These are phyloP conservation scores for Stegastes partitus DNA, from an alignment of 2,113 vertebrate genomes.

Conservation along the genomic window DNA sequence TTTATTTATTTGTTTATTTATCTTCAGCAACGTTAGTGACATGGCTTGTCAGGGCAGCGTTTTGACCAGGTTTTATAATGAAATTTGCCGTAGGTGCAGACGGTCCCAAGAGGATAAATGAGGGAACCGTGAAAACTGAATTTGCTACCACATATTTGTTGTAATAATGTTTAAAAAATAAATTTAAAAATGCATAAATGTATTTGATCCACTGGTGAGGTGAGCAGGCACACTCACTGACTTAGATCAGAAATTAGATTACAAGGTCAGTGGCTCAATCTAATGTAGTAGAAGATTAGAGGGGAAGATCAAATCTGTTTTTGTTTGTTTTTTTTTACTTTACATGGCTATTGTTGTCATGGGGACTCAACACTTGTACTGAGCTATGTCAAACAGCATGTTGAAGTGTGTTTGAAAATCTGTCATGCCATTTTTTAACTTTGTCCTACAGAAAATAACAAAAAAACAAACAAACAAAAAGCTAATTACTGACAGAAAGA, in stretches of 20 bases:
- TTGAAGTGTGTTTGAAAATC: slow-evolving; percentile 29
- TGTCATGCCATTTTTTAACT: slow-evolving; percentile 30
- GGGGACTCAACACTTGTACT: slow-evolving; percentile 53
- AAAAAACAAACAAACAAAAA: neutral
- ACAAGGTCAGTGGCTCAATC: slow-evolving; percentile 64
- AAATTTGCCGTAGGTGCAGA: slow-evolving; percentile 11
- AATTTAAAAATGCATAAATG: slow-evolving; percentile 35
- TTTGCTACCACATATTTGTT: slow-evolving; percentile 35
- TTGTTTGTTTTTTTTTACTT: slow-evolving; percentile 29
- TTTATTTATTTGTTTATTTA: slow-evolving; percentile 8
- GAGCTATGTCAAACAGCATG: slow-evolving; percentile 46
- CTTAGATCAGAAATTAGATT: slow-evolving; percentile 69
- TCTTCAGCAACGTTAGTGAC: neutral
- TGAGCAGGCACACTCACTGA: slow-evolving; percentile 51
- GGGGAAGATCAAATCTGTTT: slow-evolving; percentile 52
- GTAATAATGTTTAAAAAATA: slow-evolving; percentile 4
- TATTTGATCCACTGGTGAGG: slow-evolving; percentile 50
- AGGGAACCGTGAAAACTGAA: slow-evolving; percentile 30
- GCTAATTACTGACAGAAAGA: neutral
- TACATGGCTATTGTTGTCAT: slow-evolving; percentile 65
- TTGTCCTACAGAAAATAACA: neutral
- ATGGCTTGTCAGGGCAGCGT: neutral
- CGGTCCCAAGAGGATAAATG: neutral
- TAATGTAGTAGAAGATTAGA: slow-evolving; percentile 65
- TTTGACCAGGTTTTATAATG: slow-evolving; percentile 16